phyloP scores from a whole-genome alignment of 2,113 vertebrate genomes.

The Cichladusa arquata region DNA sequence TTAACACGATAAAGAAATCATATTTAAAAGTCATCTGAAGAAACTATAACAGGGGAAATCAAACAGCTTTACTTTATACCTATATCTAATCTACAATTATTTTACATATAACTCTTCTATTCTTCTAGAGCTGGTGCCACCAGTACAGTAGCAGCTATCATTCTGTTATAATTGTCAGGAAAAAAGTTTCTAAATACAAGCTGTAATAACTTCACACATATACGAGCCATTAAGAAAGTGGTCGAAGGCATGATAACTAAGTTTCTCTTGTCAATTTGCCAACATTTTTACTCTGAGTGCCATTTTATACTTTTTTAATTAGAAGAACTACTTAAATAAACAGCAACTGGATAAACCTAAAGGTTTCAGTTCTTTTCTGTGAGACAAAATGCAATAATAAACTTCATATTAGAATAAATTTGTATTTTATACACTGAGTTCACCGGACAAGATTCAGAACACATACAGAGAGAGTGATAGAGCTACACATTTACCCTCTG shows the following conservation, averaged over 20 bases:
- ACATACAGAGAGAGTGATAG: background rate
- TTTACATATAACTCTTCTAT: background rate
- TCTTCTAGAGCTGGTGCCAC: background rate
- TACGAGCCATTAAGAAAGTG: background rate
- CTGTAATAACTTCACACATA: background rate
- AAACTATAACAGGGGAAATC: background rate
- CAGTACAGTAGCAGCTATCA: background rate
- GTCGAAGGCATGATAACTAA: background rate
- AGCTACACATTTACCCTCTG: background rate
- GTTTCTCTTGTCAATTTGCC: background rate
- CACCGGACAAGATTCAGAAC: background rate
- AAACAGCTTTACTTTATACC: background rate
- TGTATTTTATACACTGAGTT: background rate
- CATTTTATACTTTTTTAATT: background rate
- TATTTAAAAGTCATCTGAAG: background rate
- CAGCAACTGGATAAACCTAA: background rate
- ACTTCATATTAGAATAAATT: background rate
- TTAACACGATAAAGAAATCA: background rate
- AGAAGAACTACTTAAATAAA: background rate
- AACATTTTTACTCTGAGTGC: background rate
- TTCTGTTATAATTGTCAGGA: background rate
- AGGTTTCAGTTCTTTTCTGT: background rate
- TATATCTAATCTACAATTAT: background rate
- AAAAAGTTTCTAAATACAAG: background rate
- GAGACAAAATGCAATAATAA: background rate